phyloP scores from a whole-genome alignment of 2,113 vertebrate genomes.

The Silurus meridionalis region DNA sequence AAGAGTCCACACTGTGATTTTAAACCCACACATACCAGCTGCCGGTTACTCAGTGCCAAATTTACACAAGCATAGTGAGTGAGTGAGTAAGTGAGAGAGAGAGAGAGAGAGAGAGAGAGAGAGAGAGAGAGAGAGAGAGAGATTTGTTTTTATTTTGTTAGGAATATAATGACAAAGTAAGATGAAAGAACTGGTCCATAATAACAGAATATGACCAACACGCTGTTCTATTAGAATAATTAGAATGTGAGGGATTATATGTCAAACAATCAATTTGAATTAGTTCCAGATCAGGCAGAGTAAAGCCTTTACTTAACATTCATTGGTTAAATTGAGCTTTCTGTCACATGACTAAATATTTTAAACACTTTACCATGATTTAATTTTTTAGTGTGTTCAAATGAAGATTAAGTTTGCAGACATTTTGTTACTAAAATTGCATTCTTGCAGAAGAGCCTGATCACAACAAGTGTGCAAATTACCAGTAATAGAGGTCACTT shows the following conservation, averaged over 20 bases:
- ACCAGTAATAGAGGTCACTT: neutral
- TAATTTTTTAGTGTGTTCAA: neutral
- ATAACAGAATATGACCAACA: neutral
- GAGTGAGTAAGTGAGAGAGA: neutral
- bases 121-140: neutral
- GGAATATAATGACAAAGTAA: neutral
- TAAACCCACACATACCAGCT: conserved; percentile 56
- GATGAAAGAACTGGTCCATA: neutral
- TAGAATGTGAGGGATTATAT: neutral
- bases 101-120: neutral
- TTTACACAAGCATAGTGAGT: neutral
- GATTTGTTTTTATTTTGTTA: neutral
- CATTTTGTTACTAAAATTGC: neutral
- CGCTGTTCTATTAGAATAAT: neutral
- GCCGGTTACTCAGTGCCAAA: conserved; percentile 38
- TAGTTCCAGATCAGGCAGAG: neutral
- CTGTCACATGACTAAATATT: neutral
- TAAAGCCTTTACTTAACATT: neutral
- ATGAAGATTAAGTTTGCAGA: neutral
- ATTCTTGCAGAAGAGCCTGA: neutral
- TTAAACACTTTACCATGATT: neutral
- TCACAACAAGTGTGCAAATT: neutral
- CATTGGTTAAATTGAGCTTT: neutral
- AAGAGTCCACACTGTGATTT: conserved; percentile 44
- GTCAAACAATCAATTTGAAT: neutral